These are phyloP conservation scores for Apodemia zela DNA, from an alignment of 2,888 invertebrate species.

Conservation along the genomic window DNA sequence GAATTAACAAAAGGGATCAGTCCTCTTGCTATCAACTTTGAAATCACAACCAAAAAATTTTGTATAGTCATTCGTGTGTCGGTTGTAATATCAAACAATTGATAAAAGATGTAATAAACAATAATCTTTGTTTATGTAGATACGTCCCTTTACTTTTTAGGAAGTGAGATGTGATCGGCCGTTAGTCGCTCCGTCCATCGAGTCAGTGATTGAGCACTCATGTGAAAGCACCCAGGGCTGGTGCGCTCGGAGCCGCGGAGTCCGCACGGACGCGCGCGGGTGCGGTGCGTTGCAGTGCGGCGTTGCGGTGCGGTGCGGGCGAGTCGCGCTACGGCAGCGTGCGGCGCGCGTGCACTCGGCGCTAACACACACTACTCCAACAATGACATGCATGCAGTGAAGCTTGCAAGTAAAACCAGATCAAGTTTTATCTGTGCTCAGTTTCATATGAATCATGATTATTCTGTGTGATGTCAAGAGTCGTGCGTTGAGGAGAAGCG, in stretches of 20 bases:
- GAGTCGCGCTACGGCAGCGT: conserved; percentile 41
- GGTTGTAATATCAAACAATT: too few species aligned
- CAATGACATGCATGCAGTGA: conserved; percentile 78
- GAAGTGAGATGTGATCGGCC: too few species aligned
- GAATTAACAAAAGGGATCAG: background rate
- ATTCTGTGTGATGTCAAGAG: conserved; percentile 78
- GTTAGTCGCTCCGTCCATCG: background rate
- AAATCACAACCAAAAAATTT: background rate
- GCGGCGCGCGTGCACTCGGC: conserved; percentile 39
- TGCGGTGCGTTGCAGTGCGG: conserved; percentile 41
- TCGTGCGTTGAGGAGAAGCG: conserved; percentile 81
- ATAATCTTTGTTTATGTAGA: too few species aligned
- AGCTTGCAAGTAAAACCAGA: conserved; percentile 80
- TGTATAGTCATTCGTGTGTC: too few species aligned
- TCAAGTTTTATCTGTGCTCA: conserved; percentile 78
- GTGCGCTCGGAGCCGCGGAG: conserved; percentile 45
- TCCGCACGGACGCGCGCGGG: conserved; percentile 41
- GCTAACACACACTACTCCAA: conserved; percentile 70
- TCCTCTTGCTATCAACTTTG: background rate
- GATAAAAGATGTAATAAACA: too few species aligned
- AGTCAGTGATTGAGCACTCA: background rate
- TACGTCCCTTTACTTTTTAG: too few species aligned
- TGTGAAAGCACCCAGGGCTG: conserved; percentile 27
- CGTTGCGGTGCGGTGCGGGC: conserved; percentile 30
- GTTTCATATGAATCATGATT: conserved; percentile 78